Evolutionary conservation across 2,888 invertebrate genomes (phyloP).

Genomic region (Cosmopolites sordidus): DNA sequence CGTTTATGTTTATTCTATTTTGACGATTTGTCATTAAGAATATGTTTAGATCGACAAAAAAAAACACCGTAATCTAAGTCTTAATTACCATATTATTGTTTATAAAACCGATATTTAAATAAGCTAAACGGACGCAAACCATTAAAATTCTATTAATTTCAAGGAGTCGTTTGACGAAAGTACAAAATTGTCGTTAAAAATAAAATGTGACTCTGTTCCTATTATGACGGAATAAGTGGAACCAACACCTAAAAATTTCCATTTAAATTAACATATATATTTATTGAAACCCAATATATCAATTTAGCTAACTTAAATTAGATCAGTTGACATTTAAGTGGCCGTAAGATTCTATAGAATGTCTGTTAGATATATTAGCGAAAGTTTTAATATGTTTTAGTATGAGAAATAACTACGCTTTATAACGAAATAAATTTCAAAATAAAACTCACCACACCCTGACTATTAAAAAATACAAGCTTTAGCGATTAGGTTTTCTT

Average conservation of each 20-base stretch:
- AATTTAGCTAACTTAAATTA: constrained; percentile 39
- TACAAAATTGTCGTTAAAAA: too few species aligned
- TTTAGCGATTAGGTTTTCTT: background rate
- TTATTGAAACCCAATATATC: constrained; percentile 28
- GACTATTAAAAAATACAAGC: constrained; percentile 19
- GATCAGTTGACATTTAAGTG: constrained; percentile 42
- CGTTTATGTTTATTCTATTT: constrained; percentile 13
- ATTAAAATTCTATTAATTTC: constrained; percentile 16
- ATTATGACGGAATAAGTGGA: constrained; percentile 17
- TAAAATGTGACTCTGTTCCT: background rate
- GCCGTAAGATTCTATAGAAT: constrained; percentile 38
- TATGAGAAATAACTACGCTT: constrained; percentile 37
- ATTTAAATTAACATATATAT: constrained; percentile 24
- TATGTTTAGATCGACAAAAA: constrained; percentile 6
- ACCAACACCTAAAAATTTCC: constrained; percentile 19
- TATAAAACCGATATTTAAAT: constrained; percentile 10
- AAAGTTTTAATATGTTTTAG: constrained; percentile 40
- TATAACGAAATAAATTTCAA: constrained; percentile 25
- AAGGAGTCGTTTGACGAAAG: too few species aligned
- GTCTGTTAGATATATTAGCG: constrained; percentile 42
- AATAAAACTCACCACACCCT: constrained; percentile 43
- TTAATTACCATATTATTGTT: constrained; percentile 7
- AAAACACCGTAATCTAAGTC: background rate
- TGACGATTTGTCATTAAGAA: constrained; percentile 4
- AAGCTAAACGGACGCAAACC: background rate